phyloP scores from a whole-genome alignment of 1,140 invertebrate genomes.

The Riptortus pedestris region DNA sequence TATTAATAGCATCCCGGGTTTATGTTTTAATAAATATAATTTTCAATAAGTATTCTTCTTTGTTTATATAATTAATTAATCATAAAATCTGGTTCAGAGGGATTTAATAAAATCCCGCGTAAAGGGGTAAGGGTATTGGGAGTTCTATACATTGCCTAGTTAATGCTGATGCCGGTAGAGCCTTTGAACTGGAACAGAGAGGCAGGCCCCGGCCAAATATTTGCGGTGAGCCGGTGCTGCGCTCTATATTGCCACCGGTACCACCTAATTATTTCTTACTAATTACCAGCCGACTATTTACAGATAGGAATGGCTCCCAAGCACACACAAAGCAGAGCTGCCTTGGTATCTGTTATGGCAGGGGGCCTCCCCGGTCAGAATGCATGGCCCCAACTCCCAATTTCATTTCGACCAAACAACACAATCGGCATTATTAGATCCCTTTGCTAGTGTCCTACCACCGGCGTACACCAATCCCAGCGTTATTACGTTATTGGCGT shows the following conservation, averaged over 20 bases:
- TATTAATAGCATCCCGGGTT: too few relatives aligned
- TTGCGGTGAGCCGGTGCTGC: neutral
- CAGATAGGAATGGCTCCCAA: too few relatives aligned
- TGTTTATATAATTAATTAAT: too few relatives aligned
- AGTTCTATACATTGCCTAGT: too few relatives aligned
- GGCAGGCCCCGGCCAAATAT: neutral
- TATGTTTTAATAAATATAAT: too few relatives aligned
- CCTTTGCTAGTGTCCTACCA: neutral
- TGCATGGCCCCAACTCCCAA: too few relatives aligned
- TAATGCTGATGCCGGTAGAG: too few relatives aligned
- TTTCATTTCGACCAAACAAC: neutral
- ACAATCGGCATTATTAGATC: constrained; percentile 9
- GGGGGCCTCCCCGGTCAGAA: neutral
- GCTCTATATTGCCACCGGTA: neutral
- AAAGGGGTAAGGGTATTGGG: too few relatives aligned
- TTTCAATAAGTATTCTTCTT: too few relatives aligned
- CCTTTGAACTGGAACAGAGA: too few relatives aligned
- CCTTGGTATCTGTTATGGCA: neutral
- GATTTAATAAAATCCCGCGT: too few relatives aligned
- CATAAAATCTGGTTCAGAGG: too few relatives aligned
- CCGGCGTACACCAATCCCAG: neutral
- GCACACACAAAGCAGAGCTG: neutral
- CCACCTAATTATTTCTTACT: constrained; percentile 7
- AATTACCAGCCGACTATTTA: constrained; percentile 4
- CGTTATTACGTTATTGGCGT: constrained; percentile 8